Percentiles rank a stretch among this genome's conserved stretches.
phyloP scores from a whole-genome alignment of 2,888 invertebrate species.

The Stenichneumon culpator region DNA sequence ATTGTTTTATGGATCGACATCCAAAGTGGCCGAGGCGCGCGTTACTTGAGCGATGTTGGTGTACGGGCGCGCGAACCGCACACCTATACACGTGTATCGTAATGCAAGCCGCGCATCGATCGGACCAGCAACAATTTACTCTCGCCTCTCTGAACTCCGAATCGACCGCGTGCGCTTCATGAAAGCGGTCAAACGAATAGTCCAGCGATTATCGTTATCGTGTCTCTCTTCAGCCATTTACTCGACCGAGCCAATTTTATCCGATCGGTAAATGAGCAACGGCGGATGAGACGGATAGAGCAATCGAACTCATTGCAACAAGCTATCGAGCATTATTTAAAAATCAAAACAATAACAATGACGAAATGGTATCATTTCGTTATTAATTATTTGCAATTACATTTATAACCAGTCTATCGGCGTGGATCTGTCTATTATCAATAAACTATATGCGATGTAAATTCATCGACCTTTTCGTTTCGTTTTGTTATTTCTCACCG shows the following conservation, averaged over 20 bases:
- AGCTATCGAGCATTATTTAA: neutral
- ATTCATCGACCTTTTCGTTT: neutral
- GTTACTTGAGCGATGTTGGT: neutral
- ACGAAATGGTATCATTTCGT: no score
- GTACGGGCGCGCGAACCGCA: neutral
- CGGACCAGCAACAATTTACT: constrained; percentile 33
- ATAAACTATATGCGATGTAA: neutral
- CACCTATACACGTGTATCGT: neutral
- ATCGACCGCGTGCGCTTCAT: constrained; percentile 36
- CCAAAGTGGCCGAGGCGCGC: constrained; percentile 11
- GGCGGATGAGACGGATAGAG: neutral
- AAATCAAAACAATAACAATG: neutral
- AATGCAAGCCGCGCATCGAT: constrained; percentile 9
- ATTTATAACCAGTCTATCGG: no score
- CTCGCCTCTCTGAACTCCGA: constrained; percentile 46
- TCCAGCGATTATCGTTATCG: constrained; percentile 42
- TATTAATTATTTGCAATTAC: no score
- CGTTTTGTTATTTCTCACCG: neutral
- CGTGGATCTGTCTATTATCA: neutral
- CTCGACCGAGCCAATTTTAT: constrained; percentile 35
- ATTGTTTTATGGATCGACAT: constrained; percentile 18
- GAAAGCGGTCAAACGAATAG: constrained; percentile 41
- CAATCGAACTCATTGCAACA: constrained; percentile 4
- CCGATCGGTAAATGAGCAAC: constrained; percentile 13
- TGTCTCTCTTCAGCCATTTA: constrained; percentile 14